Conservation (phyloP, 2,113 vertebrate species). For the mouse (Mus musculus) region DNA sequence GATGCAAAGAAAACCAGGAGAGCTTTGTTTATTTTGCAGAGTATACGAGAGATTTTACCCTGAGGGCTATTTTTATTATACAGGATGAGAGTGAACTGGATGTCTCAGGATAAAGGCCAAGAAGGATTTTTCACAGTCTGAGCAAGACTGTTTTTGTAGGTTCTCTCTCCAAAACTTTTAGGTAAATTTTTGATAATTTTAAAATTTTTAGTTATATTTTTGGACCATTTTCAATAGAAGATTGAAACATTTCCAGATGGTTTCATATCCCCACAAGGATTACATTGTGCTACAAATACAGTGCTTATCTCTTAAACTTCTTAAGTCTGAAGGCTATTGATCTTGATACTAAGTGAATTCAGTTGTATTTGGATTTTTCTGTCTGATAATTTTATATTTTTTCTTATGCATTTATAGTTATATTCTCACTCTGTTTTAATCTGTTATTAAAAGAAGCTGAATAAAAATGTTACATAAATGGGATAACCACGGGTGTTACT, state of each 20-base stretch:
- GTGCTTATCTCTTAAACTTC: background rate
- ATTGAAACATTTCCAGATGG: background rate
- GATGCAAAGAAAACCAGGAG: background rate
- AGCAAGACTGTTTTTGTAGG: background rate
- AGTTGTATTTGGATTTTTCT: background rate
- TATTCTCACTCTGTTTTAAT: background rate
- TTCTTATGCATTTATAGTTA: background rate
- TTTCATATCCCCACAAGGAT: background rate
- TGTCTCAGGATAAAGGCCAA: slow-evolving; percentile 6
- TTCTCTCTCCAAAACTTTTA: background rate
- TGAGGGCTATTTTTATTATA: background rate
- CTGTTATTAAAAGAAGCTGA: slow-evolving; percentile 47
- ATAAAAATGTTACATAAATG: slow-evolving; percentile 30
- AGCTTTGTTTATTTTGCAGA: background rate
- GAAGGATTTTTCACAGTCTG: background rate
- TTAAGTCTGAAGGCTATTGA: background rate
- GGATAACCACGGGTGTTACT: background rate
- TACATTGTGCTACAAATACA: background rate
- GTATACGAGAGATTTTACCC: slow-evolving; percentile 1
- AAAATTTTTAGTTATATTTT: background rate
- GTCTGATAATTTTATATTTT: slow-evolving; percentile 7
- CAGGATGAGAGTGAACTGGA: background rate
- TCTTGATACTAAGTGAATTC: background rate
- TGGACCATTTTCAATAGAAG: background rate
- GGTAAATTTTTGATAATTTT: background rate